Evolutionary conservation across 2,113 vertebrate species (phyloP).

Genomic region (Serilophus lunatus): DNA sequence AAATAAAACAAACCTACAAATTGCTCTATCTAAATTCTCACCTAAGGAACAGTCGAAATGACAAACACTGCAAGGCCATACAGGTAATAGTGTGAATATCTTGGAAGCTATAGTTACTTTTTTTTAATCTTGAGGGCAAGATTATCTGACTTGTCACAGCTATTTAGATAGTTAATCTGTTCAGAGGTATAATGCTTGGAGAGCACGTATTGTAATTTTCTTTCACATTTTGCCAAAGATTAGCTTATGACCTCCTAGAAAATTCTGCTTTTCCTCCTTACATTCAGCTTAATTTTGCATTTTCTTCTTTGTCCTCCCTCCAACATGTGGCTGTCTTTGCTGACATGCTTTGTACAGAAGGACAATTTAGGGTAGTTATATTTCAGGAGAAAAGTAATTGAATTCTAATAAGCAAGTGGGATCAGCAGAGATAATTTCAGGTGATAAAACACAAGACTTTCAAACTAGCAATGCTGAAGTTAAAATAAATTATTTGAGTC

Average conservation of each 20-base stretch:
- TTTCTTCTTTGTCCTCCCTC: not conserved
- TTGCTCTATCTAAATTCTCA: not conserved
- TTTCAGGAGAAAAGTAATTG: not conserved
- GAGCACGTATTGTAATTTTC: not conserved
- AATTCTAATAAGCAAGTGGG: not conserved
- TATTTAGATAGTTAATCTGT: not conserved
- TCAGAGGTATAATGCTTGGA: not conserved
- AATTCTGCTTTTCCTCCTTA: not conserved
- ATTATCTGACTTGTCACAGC: not conserved
- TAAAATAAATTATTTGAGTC: not conserved
- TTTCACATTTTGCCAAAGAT: not conserved
- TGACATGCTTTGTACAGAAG: not conserved
- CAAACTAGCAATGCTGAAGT: not conserved
- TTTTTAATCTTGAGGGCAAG: not conserved
- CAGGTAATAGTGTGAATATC: not conserved
- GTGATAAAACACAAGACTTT: not conserved
- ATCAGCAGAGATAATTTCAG: not conserved
- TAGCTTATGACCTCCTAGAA: not conserved
- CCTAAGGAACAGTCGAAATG: not conserved
- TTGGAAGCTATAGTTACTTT: not conserved
- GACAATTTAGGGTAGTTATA: not conserved
- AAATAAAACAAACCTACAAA: not conserved
- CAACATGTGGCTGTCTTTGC: not conserved
- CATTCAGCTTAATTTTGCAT: not conserved
- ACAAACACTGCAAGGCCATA: not conserved